These are phyloP conservation scores for Enteromius trimaculatus DNA, from an alignment of 2,797 vertebrate species.

Conservation along the genomic window DNA sequence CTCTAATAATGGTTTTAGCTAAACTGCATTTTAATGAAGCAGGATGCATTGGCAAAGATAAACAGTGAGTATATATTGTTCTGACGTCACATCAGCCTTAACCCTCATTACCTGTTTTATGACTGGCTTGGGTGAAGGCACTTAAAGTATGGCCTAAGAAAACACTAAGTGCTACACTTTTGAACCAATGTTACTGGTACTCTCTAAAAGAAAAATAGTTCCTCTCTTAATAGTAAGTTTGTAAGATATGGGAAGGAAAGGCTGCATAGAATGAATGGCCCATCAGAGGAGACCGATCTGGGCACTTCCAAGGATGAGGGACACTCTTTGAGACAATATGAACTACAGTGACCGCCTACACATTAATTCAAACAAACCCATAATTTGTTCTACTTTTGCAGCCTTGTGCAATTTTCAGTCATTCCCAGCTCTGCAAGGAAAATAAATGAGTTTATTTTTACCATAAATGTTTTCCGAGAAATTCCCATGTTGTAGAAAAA, in stretches of 20 bases:
- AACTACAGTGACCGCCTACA: background rate
- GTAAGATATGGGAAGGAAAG: slow-evolving; percentile 46
- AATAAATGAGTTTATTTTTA: slow-evolving; percentile 4
- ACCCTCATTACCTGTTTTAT: slow-evolving; percentile 13
- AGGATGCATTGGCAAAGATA: slow-evolving; percentile 32
- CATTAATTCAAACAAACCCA: slow-evolving; percentile 2
- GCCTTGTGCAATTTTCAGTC: background rate
- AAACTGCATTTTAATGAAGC: slow-evolving; percentile 42
- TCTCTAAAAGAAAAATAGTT: slow-evolving; percentile 57
- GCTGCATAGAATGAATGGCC: slow-evolving; percentile 33
- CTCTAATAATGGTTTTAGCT: slow-evolving; percentile 21
- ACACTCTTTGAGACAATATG: slow-evolving; percentile 14
- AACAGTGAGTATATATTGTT: slow-evolving; percentile 28
- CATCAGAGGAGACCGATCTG: slow-evolving; percentile 36
- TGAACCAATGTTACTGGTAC: slow-evolving; percentile 21
- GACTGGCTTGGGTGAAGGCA: slow-evolving; percentile 48
- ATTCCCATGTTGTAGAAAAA: background rate
- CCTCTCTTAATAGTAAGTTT: slow-evolving; percentile 49
- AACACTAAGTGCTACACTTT: slow-evolving; percentile 26
- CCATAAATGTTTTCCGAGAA: slow-evolving; percentile 5
- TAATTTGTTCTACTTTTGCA: slow-evolving; percentile 7
- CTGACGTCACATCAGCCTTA: slow-evolving; percentile 18
- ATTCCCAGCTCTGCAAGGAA: slow-evolving; percentile 4
- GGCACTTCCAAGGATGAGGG: slow-evolving; percentile 23
- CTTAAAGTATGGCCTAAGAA: slow-evolving; percentile 38